These are phyloP conservation scores for Myrmecophaga tridactyla DNA, from an alignment of 2,113 vertebrate species.

Conservation along the genomic window DNA sequence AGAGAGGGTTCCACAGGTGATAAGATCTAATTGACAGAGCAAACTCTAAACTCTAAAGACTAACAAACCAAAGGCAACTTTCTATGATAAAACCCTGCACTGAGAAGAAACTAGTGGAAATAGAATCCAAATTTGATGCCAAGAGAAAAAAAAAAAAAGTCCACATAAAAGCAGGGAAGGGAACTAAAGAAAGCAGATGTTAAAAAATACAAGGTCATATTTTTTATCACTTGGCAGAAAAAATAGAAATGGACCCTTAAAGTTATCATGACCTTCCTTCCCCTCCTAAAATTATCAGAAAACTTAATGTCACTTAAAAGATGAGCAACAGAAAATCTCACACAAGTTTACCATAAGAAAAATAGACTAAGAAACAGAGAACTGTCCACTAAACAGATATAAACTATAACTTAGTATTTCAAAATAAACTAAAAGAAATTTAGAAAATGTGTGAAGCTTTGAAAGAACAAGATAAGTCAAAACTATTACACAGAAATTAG, in stretches of 20 bases:
- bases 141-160: not conserved
- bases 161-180: not conserved
- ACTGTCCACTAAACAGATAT: not conserved
- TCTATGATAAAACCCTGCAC: not conserved
- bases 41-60: not conserved
- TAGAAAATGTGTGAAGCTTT: not conserved
- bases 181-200: not conserved
- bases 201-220: not conserved
- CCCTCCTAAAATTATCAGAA: not conserved
- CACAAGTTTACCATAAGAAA: not conserved
- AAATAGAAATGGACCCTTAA: not conserved
- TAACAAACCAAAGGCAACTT: not conserved
- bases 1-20: not conserved
- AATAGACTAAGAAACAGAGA: not conserved
- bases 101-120: not conserved
- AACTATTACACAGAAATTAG: not conserved
- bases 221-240: conserved; percentile 11
- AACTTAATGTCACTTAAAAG: not conserved
- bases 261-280: not conserved
- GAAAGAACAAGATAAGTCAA: no score
- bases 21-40: not conserved
- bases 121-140: not conserved
- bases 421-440: not conserved
- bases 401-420: not conserved
- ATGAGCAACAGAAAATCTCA: not conserved